Conservation (phyloP, 2,888 invertebrate species). For the Drosophila quinaria region DNA sequence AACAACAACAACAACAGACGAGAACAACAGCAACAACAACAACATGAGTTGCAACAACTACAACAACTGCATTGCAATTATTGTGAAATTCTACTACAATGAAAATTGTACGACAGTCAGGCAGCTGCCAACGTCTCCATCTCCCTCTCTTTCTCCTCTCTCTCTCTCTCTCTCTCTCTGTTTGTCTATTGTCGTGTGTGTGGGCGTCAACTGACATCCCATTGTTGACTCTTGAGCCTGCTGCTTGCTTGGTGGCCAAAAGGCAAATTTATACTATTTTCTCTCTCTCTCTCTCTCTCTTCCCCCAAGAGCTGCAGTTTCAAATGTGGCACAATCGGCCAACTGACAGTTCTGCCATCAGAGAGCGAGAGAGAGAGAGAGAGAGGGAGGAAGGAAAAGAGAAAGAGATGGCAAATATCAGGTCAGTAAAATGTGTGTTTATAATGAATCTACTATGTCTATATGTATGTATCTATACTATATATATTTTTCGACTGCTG, state of each 20-base stretch:
- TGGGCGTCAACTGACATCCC: constrained; percentile 53
- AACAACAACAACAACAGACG: constrained; percentile 24
- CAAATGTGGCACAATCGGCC: constrained; percentile 46
- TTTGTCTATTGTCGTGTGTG: constrained; percentile 49
- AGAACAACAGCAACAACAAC: constrained; percentile 24
- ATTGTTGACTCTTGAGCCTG: constrained; percentile 70
- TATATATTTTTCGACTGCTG: constrained; percentile 26
- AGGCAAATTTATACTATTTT: constrained; percentile 70
- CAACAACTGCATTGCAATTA: constrained; percentile 68
- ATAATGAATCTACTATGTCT: constrained; percentile 26
- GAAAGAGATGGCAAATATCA: constrained; percentile 10
- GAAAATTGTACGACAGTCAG: constrained; percentile 64
- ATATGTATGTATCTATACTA: constrained; percentile 10
- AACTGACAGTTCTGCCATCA: constrained; percentile 19
- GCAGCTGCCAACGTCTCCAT: constrained; percentile 39
- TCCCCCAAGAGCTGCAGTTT: constrained; percentile 38
- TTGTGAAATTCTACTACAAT: constrained; percentile 80
- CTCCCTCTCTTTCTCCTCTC: background rate
- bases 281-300: background rate
- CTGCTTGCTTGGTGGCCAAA: constrained; percentile 68
- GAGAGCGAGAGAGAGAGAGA: background rate
- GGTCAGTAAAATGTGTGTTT: constrained; percentile 17
- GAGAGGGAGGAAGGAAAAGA: background rate
- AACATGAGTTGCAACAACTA: constrained; percentile 17
- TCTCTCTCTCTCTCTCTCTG: background rate